Evolutionary conservation across 2,113 vertebrate genomes (phyloP).

Genomic region (Phylloscopus trochiloides): DNA sequence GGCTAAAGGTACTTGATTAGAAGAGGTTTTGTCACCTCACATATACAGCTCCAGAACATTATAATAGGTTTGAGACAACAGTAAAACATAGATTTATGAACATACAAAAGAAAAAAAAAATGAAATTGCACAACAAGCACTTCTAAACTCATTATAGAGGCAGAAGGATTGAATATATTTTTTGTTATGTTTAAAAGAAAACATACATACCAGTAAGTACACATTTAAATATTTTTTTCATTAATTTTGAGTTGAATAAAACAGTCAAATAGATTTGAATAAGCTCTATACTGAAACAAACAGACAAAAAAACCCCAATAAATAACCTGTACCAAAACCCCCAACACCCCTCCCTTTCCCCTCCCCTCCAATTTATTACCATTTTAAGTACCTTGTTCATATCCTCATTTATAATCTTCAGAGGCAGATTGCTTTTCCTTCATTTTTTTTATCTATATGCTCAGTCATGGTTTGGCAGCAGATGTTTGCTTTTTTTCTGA

Average conservation of each 20-base stretch:
- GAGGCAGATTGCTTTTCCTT: background rate
- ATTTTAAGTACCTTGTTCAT: background rate
- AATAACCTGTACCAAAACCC: background rate
- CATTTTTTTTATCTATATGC: background rate
- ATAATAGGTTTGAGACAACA: background rate
- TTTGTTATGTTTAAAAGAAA: background rate
- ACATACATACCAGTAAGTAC: background rate
- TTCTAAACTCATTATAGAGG: background rate
- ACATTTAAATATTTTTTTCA: background rate
- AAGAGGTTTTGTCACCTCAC: background rate
- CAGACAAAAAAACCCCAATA: background rate
- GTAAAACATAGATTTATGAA: background rate
- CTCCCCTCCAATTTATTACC: background rate
- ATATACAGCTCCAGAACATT: background rate
- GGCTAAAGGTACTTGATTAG: background rate
- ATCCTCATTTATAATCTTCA: background rate
- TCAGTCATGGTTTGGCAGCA: background rate
- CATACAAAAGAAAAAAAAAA: background rate
- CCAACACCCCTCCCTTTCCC: background rate
- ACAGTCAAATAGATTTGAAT: background rate
- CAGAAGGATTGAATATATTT: background rate
- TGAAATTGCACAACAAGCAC: background rate
- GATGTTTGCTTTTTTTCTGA: background rate
- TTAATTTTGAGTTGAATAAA: background rate
- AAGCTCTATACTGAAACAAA: background rate